A percentile compares a stretch with the other conserved stretches of the same genome.
Evolutionary conservation across 2,113 vertebrate species (phyloP).

Genomic region (Cariama cristata): DNA sequence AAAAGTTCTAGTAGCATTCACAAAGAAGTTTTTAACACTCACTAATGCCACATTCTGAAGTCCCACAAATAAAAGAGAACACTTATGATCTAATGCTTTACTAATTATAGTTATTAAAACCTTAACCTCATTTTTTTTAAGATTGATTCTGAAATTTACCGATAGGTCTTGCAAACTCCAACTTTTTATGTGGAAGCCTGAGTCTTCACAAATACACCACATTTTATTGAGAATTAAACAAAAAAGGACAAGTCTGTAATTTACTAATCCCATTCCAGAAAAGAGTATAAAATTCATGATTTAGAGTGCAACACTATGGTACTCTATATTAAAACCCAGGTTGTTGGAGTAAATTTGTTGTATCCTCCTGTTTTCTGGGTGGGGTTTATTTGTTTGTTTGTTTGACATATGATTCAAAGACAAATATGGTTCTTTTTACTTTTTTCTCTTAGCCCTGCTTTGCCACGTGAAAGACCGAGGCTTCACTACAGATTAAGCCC

Average conservation of each 20-base stretch:
- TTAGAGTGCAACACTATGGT: background rate
- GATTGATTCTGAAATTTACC: background rate
- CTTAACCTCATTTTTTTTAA: background rate
- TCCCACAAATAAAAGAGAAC: background rate
- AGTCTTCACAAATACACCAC: background rate
- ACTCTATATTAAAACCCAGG: background rate
- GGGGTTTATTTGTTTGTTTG: background rate
- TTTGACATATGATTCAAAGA: background rate
- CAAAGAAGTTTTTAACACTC: background rate
- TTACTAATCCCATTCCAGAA: background rate
- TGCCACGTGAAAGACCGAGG: background rate
- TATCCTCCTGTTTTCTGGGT: background rate
- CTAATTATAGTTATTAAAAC: background rate
- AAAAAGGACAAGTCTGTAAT: background rate
- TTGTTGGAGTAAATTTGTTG: background rate
- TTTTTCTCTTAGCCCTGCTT: background rate
- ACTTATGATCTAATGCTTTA: background rate
- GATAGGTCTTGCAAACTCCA: background rate
- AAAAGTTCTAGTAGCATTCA: background rate
- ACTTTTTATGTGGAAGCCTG: background rate
- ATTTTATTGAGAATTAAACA: background rate
- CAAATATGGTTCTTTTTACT: background rate
- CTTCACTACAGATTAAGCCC: background rate
- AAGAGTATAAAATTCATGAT: background rate
- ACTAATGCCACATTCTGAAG: background rate